Evolutionary conservation across 2,797 vertebrate genomes (phyloP), one percentile per base, ranked within the genome.

Genomic region (Rhabdomys pumilio): DNA sequence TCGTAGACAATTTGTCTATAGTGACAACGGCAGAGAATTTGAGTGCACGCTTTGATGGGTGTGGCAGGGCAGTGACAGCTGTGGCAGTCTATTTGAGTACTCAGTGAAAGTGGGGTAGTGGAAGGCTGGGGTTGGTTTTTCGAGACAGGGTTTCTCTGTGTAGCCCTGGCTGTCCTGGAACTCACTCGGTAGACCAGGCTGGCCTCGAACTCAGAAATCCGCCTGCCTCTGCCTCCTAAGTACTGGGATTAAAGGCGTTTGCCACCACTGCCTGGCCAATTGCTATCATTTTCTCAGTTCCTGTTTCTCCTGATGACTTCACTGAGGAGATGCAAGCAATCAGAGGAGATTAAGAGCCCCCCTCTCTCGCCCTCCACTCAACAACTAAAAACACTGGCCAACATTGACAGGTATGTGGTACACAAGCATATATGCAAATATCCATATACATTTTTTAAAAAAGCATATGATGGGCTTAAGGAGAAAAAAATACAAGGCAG

Each of bases 101-200:
- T 6, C 11, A 5, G 13, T 22, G 31, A 13, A 4, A 1, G 31
- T 1, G 0, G 14, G 31, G 1, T n/a, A 26, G 29, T 22, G 1
- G 61, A 85, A 47, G 47, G 20, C 20, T 86, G 47, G 11, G 44
- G 14, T 22, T 69, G 2, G 38, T 38, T 38, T 38, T 38, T 38
- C 38, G 38, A 38, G 38, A 38, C 38, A 38, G 38, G 38, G 38
- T 38, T 38, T 38, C 38, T 38, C 38, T 38, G 38, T 38, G 38
- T 38, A 38, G 38, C 38, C 38, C 38, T 38, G 38, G 38, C 38
- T 38, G 38, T 38, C 38, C 38, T 38, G 38, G 38, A 38, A 38
- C 38, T 38, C 38, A 38, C 38, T 38, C 38, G 38, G 38, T 38
- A 38, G 38, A 38, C 38, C 38, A 38, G 38, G 38, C 38, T 38